Percentiles rank a stretch among this genome's conserved stretches.
These are phyloP conservation scores for Nomada hirtipes DNA, from an alignment of 2,888 invertebrate genomes.

Conservation along the genomic window DNA sequence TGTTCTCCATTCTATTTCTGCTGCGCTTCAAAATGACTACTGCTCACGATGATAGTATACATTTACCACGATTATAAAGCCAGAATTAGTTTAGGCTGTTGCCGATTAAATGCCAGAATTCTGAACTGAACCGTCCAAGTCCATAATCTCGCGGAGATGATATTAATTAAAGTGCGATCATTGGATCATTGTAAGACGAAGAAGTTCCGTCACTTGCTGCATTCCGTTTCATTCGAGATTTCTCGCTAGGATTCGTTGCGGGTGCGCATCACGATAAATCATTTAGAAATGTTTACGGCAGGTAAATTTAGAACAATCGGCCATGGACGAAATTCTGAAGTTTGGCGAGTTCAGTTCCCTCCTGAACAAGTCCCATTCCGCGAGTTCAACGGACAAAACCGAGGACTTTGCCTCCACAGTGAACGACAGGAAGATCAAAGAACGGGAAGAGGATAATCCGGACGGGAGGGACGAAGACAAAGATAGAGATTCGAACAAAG, in stretches of 20 bases:
- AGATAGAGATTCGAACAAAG: constrained; percentile 26
- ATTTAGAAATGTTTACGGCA: constrained; percentile 46
- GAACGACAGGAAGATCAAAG: constrained; percentile 38
- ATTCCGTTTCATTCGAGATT: no score
- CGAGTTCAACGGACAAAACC: constrained; percentile 54
- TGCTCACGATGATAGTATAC: neutral
- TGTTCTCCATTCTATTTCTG: no score
- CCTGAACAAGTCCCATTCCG: constrained; percentile 76
- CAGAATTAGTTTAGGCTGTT: no score
- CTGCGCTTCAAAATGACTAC: neutral
- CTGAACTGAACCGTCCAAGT: no score
- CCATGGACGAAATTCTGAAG: constrained; percentile 79
- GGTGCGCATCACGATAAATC: neutral
- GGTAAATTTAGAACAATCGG: constrained; percentile 76
- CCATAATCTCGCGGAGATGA: no score
- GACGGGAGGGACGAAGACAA: constrained; percentile 48
- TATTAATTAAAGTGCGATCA: no score
- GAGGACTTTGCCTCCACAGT: constrained; percentile 43
- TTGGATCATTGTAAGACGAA: no score
- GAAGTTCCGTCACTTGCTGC: no score
- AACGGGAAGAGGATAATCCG: constrained; percentile 33
- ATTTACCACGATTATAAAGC: no score
- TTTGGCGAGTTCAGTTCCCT: constrained; percentile 81
- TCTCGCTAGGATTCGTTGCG: neutral
- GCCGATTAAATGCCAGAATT: no score